Evolutionary conservation across 1,140 invertebrate species (phyloP).

Genomic region (Drosophila nannoptera): DNA sequence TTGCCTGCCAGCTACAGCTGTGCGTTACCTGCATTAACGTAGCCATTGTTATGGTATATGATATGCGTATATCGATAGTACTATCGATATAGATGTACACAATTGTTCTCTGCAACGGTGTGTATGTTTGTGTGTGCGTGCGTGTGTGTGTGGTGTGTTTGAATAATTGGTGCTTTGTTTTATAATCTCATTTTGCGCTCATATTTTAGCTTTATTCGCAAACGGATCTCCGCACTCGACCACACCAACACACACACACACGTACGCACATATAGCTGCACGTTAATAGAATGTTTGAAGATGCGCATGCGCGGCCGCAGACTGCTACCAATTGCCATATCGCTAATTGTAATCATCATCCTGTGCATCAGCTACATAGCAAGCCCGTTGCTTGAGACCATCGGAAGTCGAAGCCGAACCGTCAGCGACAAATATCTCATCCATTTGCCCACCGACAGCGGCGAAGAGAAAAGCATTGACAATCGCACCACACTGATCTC

Average conservation of each 20-base stretch:
- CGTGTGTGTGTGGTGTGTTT: neutral
- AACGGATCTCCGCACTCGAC: neutral
- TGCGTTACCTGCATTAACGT: neutral
- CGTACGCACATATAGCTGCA: slow-evolving; percentile 5
- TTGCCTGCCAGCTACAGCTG: too few relatives aligned
- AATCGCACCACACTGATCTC: neutral
- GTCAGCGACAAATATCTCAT: slow-evolving; percentile 47
- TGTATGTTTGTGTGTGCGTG: too few relatives aligned
- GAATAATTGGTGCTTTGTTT: slow-evolving; percentile 15
- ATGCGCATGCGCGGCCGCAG: slow-evolving; percentile 73
- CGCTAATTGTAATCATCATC: slow-evolving; percentile 56
- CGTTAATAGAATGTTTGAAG: slow-evolving; percentile 46
- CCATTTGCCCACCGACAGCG: slow-evolving; percentile 44
- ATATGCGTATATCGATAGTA: neutral
- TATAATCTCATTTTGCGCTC: neutral
- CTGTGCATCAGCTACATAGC: slow-evolving; percentile 61
- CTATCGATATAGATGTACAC: neutral
- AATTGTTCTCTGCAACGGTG: neutral
- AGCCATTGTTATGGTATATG: neutral
- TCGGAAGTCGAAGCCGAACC: neutral
- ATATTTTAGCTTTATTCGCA: slow-evolving; percentile 1
- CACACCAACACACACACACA: slow-evolving; percentile 11
- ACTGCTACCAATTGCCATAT: slow-evolving; percentile 62
- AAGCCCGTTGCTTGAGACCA: slow-evolving; percentile 42
- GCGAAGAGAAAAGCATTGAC: slow-evolving; percentile 1